Evolutionary conservation across 2,113 vertebrate genomes (phyloP), one percentile per base, ranked within the genome.

Genomic region (Marmota flaviventris): DNA sequence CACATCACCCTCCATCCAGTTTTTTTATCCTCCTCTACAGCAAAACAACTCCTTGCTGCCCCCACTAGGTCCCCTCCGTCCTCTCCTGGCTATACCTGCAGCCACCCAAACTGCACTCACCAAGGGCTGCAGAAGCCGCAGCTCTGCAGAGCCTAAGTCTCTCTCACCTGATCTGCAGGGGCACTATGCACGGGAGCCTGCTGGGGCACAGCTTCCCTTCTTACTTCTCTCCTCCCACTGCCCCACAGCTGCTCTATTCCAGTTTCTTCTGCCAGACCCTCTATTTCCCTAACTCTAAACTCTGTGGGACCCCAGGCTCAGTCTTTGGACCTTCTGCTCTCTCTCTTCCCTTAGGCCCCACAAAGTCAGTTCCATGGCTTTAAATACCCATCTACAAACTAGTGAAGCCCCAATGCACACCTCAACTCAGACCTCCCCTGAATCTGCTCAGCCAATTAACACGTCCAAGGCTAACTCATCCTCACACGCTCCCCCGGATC

Each of bases 1-100:
- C 39, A 89, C 32, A 48, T 67, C 20, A 42, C 16, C 25, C 5
- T 37, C 69, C 20, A 9, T 8, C 48, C 18, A 8, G 34, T 79
- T 95, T 95, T 70, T 84, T 45, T 92, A 34, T 61, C 61, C 39
- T 39, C 12, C 91, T 92, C 89, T 67, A 91, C 0, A 85, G 56
- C n/a, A 88, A 70, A 87, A 48, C 53, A 32, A 29, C 45, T 72
- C 61, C 67, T 61, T 6, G 1, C 9, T 37, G 0, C 58, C 25
- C 37, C 18, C 10, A n/a, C 20, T 89, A 37, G 22, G 18, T 29
- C 89, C 75, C 75, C 61, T 89, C 67, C 17, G 29, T 42, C 77
- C 63, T 70, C 56, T 65, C 73, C 48, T 85, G 20, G 79, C 12
- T 79, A 78, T n/a, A n/a, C n/a, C 39, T 86, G 63, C 11, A 34